A percentile compares a stretch with the other conserved stretches of the same genome.
Conservation (phyloP, 2,113 vertebrate species). For the Cinclus cinclus region DNA sequence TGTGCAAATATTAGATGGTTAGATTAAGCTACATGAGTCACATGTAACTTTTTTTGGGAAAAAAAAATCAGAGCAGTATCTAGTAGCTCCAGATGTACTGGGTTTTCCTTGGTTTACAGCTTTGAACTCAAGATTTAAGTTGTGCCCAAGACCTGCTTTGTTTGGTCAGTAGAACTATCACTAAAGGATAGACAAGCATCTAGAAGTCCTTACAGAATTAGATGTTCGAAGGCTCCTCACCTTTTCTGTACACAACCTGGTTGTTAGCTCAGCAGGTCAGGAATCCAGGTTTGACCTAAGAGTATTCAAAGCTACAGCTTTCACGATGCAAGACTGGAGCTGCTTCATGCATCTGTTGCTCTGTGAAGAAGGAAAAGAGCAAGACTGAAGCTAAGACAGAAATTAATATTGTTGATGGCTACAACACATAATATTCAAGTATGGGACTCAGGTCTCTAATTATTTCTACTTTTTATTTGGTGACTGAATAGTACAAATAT, state of each 20-base stretch:
- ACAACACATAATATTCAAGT: neutral
- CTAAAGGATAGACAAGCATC: neutral
- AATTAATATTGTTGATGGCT: rapidly evolving
- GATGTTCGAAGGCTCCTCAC: neutral
- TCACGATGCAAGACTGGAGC: rapidly evolving
- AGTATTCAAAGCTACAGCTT: neutral
- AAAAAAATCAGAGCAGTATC: neutral
- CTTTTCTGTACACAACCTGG: neutral
- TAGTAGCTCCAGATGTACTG: neutral
- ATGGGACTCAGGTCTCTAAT: neutral
- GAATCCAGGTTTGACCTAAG: neutral
- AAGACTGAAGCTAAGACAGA: neutral
- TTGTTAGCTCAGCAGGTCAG: neutral
- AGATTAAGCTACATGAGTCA: neutral
- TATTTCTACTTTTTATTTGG: neutral
- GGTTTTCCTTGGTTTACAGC: neutral
- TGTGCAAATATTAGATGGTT: neutral
- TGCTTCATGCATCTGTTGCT: neutral
- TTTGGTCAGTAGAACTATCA: neutral
- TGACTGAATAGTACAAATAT: neutral
- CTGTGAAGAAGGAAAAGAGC: neutral
- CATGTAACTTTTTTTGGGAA: neutral
- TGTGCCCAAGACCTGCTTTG: neutral
- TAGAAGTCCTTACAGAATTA: neutral
- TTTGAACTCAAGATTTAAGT: neutral